These are phyloP conservation scores for Syncerus caffer DNA, from an alignment of 2,797 vertebrate species.

Conservation along the genomic window DNA sequence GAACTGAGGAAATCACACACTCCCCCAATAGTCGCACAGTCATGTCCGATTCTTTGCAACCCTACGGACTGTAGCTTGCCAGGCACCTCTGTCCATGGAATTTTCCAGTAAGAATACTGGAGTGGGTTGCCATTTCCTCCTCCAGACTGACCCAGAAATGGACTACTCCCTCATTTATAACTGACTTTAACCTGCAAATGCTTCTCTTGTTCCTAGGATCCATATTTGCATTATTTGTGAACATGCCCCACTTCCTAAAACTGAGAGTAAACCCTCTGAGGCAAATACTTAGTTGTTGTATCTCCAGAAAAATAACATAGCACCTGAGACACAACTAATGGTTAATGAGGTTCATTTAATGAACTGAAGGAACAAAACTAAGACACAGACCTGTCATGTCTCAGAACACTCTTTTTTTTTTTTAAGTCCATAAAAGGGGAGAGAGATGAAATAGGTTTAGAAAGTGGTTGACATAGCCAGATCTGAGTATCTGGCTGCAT, in stretches of 20 bases:
- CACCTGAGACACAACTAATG: background rate
- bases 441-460: background rate
- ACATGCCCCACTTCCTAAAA: background rate
- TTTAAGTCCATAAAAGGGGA: background rate
- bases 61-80: background rate
- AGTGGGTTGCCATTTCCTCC: background rate
- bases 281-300: background rate
- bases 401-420: background rate
- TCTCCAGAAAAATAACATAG: background rate
- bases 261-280: background rate
- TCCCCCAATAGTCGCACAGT: background rate
- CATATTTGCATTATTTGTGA: background rate
- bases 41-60: fast-evolving
- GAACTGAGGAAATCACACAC: background rate
- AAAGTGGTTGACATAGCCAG: background rate
- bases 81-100: background rate
- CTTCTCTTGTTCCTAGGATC: background rate
- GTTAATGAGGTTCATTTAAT: background rate
- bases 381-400: background rate
- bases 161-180: background rate
- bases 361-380: background rate
- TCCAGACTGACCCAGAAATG: background rate
- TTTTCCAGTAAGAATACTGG: background rate
- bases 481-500: background rate
- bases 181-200: background rate